Conservation (phyloP, 2,888 invertebrate species). For the Yponomeuta sedellus region DNA sequence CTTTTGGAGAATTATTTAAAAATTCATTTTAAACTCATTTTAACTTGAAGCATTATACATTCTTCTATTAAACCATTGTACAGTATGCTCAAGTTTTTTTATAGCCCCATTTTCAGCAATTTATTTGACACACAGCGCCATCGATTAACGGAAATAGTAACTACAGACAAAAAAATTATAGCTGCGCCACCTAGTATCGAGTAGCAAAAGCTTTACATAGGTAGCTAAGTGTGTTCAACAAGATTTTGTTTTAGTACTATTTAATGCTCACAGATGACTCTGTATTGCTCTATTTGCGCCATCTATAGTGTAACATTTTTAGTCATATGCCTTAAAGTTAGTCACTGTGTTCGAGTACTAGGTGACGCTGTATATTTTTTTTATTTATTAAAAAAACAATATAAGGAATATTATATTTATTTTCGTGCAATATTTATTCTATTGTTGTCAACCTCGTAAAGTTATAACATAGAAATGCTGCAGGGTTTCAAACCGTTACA, state of each 20-base stretch:
- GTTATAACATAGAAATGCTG: neutral
- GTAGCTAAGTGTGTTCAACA: neutral
- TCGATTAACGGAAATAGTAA: neutral
- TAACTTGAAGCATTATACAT: no score
- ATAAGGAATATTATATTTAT: neutral
- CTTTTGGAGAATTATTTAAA: neutral
- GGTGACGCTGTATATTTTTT: neutral
- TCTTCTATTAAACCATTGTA: neutral
- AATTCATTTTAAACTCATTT: no score
- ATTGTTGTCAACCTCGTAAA: neutral
- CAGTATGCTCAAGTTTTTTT: neutral
- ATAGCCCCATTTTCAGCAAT: neutral
- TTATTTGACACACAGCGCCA: neutral
- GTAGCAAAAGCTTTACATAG: conserved; percentile 25
- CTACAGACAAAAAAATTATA: neutral
- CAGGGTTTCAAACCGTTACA: neutral
- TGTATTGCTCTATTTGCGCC: neutral
- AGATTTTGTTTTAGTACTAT: neutral
- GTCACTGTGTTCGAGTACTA: neutral
- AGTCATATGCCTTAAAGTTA: neutral
- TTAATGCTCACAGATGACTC: neutral
- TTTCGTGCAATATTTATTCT: neutral
- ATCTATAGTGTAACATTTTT: neutral
- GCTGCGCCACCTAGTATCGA: conserved; percentile 30
- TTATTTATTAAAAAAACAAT: neutral